phyloP scores from a whole-genome alignment of 2,888 invertebrate genomes.

The Bursaphelenchus okinawaensis region DNA sequence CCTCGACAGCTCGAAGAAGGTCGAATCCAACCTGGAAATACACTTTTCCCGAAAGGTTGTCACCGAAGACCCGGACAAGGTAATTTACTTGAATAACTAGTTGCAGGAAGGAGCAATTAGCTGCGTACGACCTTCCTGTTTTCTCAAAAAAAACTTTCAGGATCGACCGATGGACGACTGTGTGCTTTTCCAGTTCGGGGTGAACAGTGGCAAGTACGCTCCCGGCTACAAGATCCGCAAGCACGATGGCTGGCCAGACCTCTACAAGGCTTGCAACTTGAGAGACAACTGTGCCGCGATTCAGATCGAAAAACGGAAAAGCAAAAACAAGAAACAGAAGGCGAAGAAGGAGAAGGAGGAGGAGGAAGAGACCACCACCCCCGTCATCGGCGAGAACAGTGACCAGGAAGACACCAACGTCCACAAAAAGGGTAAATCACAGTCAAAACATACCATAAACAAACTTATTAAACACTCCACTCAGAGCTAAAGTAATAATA shows the following conservation, averaged over 20 bases:
- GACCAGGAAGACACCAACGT: slow-evolving; percentile 8
- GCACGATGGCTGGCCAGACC: slow-evolving; percentile 41
- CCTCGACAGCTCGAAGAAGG: slow-evolving; percentile 25
- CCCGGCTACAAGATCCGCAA: slow-evolving; percentile 23
- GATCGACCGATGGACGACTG: slow-evolving; percentile 35
- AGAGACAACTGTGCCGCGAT: slow-evolving; percentile 25
- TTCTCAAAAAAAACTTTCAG: slow-evolving; percentile 14
- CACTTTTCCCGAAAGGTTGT: slow-evolving; percentile 33
- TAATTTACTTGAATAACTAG: slow-evolving; percentile 5
- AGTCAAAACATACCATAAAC: too few relatives aligned
- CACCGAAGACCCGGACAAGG: slow-evolving; percentile 32
- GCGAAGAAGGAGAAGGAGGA: slow-evolving; percentile 6
- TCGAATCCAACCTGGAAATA: slow-evolving; percentile 23
- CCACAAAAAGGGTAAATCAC: neutral
- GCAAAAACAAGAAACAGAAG: slow-evolving; percentile 3
- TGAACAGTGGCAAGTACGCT: slow-evolving; percentile 31
- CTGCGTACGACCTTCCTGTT: too few relatives aligned
- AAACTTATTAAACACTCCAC: neutral
- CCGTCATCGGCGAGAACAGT: slow-evolving; percentile 1
- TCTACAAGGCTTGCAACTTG: slow-evolving; percentile 35
- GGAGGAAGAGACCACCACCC: slow-evolving; percentile 8
- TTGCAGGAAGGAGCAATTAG: too few relatives aligned
- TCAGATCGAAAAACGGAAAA: slow-evolving; percentile 16
- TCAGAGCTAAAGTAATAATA: neutral
- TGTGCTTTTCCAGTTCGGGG: slow-evolving; percentile 37